These are phyloP conservation scores for Zelleria hepariella DNA, from an alignment of 2,888 invertebrate genomes.

Conservation along the genomic window DNA sequence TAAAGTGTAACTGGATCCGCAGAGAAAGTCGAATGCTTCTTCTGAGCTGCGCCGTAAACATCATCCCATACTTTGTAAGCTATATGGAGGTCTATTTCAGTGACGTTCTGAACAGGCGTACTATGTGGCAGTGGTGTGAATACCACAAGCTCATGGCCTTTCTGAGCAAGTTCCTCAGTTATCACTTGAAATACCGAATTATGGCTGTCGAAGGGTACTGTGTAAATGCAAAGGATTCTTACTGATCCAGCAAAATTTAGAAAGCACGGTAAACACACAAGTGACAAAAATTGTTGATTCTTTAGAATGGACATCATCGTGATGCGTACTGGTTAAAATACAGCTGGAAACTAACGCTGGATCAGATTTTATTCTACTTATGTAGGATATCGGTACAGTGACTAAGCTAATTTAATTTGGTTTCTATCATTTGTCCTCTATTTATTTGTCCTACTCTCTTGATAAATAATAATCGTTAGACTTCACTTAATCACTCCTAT, in stretches of 20 bases:
- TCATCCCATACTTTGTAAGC: background rate
- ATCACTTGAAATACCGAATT: background rate
- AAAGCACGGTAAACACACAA: background rate
- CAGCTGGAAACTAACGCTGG: background rate
- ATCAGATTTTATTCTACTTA: background rate
- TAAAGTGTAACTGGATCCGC: background rate
- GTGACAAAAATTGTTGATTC: background rate
- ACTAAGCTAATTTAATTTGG: too few species aligned
- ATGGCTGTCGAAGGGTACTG: slow-evolving; percentile 1
- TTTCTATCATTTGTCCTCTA: too few species aligned
- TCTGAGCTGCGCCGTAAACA: background rate
- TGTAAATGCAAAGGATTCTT: background rate
- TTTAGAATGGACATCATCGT: background rate
- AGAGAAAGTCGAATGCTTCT: background rate
- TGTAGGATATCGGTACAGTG: background rate
- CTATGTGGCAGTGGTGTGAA: slow-evolving; percentile 11
- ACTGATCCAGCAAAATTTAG: background rate
- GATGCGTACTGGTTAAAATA: background rate
- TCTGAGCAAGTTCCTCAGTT: background rate
- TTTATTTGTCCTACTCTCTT: background rate
- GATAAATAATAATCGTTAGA: too few species aligned
- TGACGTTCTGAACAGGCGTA: background rate
- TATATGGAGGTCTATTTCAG: slow-evolving; percentile 4
- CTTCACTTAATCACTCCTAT: too few species aligned
- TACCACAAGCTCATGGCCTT: background rate